phyloP scores from a whole-genome alignment of 2,888 invertebrate species.

The Crematogaster levior region DNA sequence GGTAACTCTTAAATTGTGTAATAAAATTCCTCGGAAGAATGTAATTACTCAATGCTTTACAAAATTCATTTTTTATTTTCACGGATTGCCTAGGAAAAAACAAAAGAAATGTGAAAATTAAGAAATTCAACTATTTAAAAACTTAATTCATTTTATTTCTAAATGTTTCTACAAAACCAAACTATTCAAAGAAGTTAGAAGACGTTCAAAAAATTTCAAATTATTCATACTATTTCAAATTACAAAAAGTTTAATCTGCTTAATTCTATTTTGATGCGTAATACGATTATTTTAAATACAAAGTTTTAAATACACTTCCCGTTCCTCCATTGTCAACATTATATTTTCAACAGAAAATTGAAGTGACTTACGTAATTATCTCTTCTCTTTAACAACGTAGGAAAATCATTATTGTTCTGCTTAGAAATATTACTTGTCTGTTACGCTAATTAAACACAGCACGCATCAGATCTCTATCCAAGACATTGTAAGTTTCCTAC shows the following conservation, averaged over 20 bases:
- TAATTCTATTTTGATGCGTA: constrained; percentile 6
- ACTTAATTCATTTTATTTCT: background rate
- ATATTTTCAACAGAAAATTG: constrained; percentile 11
- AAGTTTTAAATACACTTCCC: background rate
- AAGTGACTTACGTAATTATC: background rate
- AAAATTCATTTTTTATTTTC: background rate
- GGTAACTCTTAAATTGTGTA: background rate
- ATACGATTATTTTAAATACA: constrained; percentile 8
- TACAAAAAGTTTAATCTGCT: background rate
- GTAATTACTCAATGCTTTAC: background rate
- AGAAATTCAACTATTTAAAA: background rate
- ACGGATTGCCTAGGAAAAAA: background rate
- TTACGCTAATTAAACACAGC: constrained; percentile 48
- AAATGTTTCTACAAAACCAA: background rate
- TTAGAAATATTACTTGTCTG: constrained; percentile 27
- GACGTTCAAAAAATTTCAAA: background rate
- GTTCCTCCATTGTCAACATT: background rate
- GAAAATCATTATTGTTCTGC: constrained; percentile 8
- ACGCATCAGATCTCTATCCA: constrained; percentile 35
- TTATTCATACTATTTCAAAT: background rate
- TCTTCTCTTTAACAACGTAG: background rate
- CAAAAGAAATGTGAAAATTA: background rate
- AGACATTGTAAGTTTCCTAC: constrained; percentile 23
- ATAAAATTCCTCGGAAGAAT: background rate
- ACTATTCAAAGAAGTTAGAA: background rate